Evolutionary conservation across 1,140 invertebrate species (phyloP), one percentile per base, ranked within the genome.

Genomic region (Lethrus apterus): DNA sequence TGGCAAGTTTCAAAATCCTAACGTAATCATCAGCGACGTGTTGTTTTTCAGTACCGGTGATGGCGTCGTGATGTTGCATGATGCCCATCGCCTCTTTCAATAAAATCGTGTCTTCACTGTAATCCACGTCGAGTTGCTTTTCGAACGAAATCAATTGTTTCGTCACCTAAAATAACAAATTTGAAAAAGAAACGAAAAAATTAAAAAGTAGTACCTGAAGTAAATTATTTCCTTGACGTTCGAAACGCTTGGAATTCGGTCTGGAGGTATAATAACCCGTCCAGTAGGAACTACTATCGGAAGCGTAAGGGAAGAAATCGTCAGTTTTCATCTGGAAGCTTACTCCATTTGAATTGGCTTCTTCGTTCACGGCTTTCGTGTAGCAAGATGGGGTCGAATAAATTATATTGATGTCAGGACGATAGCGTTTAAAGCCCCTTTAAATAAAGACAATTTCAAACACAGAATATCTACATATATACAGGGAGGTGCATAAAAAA

Each of bases 261-360:
- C 82, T 62, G 0, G 85, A 89, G 1, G 81, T 86, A 59, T 83
- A 92, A 62, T 86, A 92, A 1, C 89, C 89, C 1, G 85, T 86
- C 89, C 87, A 92, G 60, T 82, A 90, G 0, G 76, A 74, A 57
- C 86, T 77, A 2, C 70, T 60, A 36, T 77, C 73, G 54, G 74
- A 76, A 2, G 81, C 83, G 61, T 89, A 91, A 0, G 88, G 87
- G 29, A 90, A 78, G 32, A 76, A 76, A 56, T 90, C 87, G 54
- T 86, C 81, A 2, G 63, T 67, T 62, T 83, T 84, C 29, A 63
- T 65, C 46, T 72, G 48, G 69, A 79, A 81, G 4, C 63, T 63
- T 3, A 69, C 29, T 48, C 70, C 65, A 1, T 67, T 60, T 29
- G 66, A 54, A 17, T 41, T 44, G 2, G 49, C 38, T 8, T 26